Percentiles rank a stretch among this genome's conserved stretches.
These are phyloP conservation scores for Erpobdella octoculata DNA, from an alignment of 2,888 invertebrate genomes.

Conservation along the genomic window DNA sequence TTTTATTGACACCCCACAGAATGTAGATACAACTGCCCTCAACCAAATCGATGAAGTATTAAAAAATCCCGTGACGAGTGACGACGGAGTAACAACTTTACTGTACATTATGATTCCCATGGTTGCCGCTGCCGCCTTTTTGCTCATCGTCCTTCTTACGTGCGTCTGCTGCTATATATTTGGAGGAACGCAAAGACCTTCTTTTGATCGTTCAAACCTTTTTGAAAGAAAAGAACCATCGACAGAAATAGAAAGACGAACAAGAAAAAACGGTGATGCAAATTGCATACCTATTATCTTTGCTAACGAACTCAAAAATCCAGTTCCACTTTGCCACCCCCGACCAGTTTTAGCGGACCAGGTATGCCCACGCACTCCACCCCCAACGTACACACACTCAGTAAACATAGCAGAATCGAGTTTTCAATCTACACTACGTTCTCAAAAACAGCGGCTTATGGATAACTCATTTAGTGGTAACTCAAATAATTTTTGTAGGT, in stretches of 20 bases:
- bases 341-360: slow-evolving; percentile 19
- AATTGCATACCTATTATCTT: slow-evolving; percentile 84
- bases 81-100: slow-evolving; percentile 40
- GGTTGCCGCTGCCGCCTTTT: slow-evolving; percentile 68
- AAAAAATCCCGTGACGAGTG: background rate
- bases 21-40: background rate
- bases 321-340: background rate
- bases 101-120: slow-evolving; percentile 80
- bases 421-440: background rate
- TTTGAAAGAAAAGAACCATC: slow-evolving; percentile 62
- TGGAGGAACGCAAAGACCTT: background rate
- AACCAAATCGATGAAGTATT: background rate
- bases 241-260: slow-evolving; percentile 67
- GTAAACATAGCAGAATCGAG: background rate
- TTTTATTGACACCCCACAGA: background rate
- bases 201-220: background rate
- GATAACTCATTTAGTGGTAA: slow-evolving; percentile 8
- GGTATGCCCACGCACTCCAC: slow-evolving; percentile 19
- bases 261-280: slow-evolving; percentile 58
- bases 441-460: background rate
- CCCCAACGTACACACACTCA: slow-evolving; percentile 19
- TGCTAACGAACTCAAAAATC: slow-evolving; percentile 80
- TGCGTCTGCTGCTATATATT: slow-evolving; percentile 70
- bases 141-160: slow-evolving; percentile 74
- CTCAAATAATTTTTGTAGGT: background rate